Percentiles rank a stretch among this genome's conserved stretches.
phyloP scores from a whole-genome alignment of 2,113 vertebrate species.

The Pygoscelis antarcticus region DNA sequence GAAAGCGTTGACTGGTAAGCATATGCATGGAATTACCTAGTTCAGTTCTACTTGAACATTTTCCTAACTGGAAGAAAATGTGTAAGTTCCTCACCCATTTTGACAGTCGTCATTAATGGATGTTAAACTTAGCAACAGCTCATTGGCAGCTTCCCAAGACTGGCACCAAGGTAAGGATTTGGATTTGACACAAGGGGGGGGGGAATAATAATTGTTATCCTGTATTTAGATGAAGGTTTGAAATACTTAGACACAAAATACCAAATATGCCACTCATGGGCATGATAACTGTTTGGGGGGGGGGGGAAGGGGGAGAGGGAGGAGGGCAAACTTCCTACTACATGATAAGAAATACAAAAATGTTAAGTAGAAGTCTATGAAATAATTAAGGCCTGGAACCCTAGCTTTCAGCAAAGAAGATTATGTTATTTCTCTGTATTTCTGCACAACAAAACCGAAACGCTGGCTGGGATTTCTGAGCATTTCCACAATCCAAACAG shows the following conservation, averaged over 20 bases:
- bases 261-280: background rate
- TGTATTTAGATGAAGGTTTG: background rate
- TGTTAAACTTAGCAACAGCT: conserved; percentile 30
- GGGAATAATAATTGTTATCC: background rate
- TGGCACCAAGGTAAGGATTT: conserved; percentile 1
- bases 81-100: background rate
- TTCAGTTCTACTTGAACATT: background rate
- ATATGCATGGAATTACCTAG: background rate
- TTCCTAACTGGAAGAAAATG: conserved; percentile 24
- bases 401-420: background rate
- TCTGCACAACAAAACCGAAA: background rate
- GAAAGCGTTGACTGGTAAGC: background rate
- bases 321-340: background rate
- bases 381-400: background rate
- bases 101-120: background rate
- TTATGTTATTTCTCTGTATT: background rate
- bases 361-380: background rate
- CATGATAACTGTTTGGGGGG: background rate
- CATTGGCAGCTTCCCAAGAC: conserved; percentile 38
- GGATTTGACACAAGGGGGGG: background rate
- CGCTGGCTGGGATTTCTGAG: background rate
- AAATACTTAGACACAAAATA: background rate
- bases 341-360: background rate
- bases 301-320: no score
- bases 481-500: background rate